phyloP scores from a whole-genome alignment of 2,113 vertebrate species.

The Myotis davidii region DNA sequence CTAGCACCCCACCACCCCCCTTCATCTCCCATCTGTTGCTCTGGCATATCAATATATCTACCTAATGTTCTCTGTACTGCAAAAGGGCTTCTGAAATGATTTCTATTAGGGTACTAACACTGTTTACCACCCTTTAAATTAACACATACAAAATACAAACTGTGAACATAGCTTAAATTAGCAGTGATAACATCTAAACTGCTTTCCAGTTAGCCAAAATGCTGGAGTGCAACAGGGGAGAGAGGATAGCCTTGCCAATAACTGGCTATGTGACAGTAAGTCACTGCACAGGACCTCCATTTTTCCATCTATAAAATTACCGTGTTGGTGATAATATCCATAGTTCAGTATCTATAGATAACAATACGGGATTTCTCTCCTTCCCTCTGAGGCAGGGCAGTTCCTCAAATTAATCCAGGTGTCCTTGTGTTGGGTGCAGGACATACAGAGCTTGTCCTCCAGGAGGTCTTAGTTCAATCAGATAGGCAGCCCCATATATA shows the following conservation, averaged over 20 bases:
- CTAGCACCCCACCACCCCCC: not conserved
- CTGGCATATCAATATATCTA: not conserved
- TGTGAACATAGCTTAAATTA: constrained; percentile 64
- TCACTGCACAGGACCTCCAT: not conserved
- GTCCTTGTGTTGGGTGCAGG: not conserved
- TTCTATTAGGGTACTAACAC: constrained; percentile 29
- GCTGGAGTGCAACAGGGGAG: not conserved
- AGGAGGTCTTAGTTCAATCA: not conserved
- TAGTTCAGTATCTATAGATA: not conserved
- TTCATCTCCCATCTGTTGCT: not conserved
- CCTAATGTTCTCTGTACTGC: not conserved
- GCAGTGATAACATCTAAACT: constrained; percentile 29
- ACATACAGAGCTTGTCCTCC: not conserved
- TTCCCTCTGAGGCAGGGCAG: not conserved
- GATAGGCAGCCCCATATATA: not conserved
- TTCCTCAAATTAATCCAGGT: not conserved
- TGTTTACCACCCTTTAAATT: constrained; percentile 60
- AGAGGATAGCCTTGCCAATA: not conserved
- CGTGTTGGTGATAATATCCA: not conserved
- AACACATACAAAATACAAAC: constrained; percentile 57
- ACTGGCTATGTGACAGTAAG: not conserved
- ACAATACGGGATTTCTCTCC: not conserved
- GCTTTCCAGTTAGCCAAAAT: constrained; percentile 11
- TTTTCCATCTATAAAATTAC: not conserved
- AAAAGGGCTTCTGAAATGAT: not conserved